Evolutionary conservation across 1,140 invertebrate genomes (phyloP).

Genomic region (Theocolax elegans): DNA sequence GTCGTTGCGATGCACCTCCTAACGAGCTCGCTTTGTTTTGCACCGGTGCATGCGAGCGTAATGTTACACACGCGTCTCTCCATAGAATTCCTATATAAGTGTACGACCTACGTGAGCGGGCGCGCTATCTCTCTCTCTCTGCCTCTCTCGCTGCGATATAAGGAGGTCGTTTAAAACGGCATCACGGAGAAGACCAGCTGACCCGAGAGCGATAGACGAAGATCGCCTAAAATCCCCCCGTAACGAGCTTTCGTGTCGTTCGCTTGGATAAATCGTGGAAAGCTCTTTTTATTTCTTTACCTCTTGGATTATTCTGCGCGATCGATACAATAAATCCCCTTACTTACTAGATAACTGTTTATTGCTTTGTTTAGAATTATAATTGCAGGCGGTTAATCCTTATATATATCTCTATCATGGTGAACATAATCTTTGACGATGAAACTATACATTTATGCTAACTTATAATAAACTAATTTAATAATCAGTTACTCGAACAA

Average conservation of each 20-base stretch:
- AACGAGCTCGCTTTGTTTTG: slow-evolving; percentile 69
- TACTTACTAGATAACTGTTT: too few relatives aligned
- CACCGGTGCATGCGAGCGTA: slow-evolving; percentile 38
- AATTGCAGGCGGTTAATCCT: too few relatives aligned
- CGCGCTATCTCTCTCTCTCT: slow-evolving; percentile 29
- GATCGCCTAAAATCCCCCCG: not conserved
- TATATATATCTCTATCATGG: too few relatives aligned
- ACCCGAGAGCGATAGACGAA: not conserved
- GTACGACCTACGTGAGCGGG: slow-evolving; percentile 49
- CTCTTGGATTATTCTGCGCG: too few relatives aligned
- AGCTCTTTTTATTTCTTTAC: too few relatives aligned
- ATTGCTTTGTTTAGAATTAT: too few relatives aligned
- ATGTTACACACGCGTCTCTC: not conserved
- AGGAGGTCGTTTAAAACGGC: slow-evolving; percentile 52
- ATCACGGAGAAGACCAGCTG: slow-evolving; percentile 6
- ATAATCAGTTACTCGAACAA: too few relatives aligned
- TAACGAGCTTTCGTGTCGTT: not conserved
- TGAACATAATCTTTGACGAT: too few relatives aligned
- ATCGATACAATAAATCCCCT: too few relatives aligned
- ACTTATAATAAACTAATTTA: too few relatives aligned
- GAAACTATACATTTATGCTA: too few relatives aligned
- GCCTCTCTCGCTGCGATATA: slow-evolving; percentile 28
- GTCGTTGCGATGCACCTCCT: slow-evolving; percentile 64
- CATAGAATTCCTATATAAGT: slow-evolving; percentile 16
- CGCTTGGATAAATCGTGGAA: not conserved